Percentiles rank a stretch among this genome's conserved stretches.
These are phyloP conservation scores for Prinia subflava DNA, from an alignment of 2,113 vertebrate genomes.

Conservation along the genomic window DNA sequence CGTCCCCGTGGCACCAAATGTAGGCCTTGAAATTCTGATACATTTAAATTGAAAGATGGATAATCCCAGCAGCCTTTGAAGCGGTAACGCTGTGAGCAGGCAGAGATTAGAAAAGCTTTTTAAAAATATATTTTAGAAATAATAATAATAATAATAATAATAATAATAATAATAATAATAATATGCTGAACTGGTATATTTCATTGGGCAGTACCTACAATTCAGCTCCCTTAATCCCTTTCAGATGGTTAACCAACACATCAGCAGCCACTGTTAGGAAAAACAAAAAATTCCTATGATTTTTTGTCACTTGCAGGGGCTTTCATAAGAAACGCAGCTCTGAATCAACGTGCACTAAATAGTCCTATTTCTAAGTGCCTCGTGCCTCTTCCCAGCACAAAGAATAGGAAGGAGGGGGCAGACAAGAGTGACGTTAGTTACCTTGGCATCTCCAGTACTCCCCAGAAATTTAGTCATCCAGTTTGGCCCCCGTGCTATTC, in stretches of 20 bases:
- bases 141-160: neutral
- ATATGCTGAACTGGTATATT: neutral
- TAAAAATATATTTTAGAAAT: too few species aligned
- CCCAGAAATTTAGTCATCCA: neutral
- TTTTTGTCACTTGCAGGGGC: neutral
- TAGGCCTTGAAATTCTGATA: conserved; percentile 9
- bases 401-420: neutral
- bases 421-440: neutral
- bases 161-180: neutral
- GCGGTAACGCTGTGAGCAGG: neutral
- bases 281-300: neutral
- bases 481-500: neutral
- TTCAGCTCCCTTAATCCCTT: neutral
- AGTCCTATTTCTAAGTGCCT: neutral
- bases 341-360: fast-evolving
- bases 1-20: neutral
- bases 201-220: neutral
- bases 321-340: neutral
- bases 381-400: neutral
- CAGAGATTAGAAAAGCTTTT: neutral
- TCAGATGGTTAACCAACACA: neutral
- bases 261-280: neutral
- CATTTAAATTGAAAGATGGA: neutral
- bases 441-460: neutral
- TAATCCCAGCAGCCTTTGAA: neutral